Conservation (phyloP, 1,140 invertebrate genomes). For the Pogonognathellus flavescens region DNA sequence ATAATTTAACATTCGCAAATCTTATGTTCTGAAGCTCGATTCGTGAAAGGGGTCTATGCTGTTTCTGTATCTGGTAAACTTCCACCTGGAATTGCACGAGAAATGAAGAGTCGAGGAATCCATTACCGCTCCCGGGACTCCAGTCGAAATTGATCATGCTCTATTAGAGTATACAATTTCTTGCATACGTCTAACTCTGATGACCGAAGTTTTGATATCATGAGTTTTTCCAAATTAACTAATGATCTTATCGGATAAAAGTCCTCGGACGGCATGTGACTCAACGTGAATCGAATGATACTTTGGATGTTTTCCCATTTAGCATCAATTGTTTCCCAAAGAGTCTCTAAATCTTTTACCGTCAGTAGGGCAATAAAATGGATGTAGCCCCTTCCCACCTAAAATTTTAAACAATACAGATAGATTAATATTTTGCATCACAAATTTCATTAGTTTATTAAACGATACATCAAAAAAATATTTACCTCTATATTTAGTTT, state of each 20-base stretch:
- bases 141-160: slow-evolving; percentile 71
- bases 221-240: neutral
- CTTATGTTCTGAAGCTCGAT: slow-evolving; percentile 79
- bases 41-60: slow-evolving; percentile 93
- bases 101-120: slow-evolving; percentile 91
- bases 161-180: neutral
- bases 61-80: slow-evolving; percentile 93
- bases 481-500: slow-evolving; percentile 54
- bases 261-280: neutral
- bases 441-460: too few relatives aligned
- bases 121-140: slow-evolving; percentile 89
- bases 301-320: neutral
- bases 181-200: neutral
- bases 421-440: too few relatives aligned
- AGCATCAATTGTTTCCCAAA: neutral
- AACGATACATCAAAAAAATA: neutral
- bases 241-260: neutral
- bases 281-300: neutral
- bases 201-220: neutral
- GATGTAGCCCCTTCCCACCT: neutral
- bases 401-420: too few relatives aligned
- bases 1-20: neutral
- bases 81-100: slow-evolving; percentile 86
- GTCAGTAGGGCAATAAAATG: neutral
- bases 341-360: neutral